Evolutionary conservation across 2,797 vertebrate species (phyloP).

Genomic region (Philypnodon macrostomus): DNA sequence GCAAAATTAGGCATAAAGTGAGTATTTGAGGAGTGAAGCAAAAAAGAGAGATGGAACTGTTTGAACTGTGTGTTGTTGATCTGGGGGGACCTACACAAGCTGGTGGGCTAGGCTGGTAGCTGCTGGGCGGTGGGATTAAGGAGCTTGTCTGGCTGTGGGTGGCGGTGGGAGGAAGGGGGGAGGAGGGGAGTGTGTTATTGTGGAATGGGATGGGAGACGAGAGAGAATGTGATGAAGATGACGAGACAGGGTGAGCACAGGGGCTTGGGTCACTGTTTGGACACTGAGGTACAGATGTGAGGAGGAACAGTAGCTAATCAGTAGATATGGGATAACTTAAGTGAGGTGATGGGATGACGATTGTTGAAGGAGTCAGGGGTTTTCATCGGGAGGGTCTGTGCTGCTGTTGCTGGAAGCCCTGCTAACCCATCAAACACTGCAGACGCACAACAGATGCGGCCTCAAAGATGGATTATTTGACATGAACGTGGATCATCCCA

Average conservation of each 20-base stretch:
- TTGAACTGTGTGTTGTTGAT: constrained; percentile 63
- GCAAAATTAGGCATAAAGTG: neutral
- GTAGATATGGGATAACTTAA: neutral
- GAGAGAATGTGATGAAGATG: constrained; percentile 42
- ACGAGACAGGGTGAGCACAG: constrained; percentile 28
- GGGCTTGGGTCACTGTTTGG: constrained; percentile 24
- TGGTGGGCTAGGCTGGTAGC: constrained; percentile 67
- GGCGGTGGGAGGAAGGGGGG: constrained; percentile 61
- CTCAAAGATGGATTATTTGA: constrained; percentile 75
- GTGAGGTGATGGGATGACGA: neutral
- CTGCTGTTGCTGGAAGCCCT: constrained; percentile 26
- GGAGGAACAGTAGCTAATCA: constrained; percentile 7
- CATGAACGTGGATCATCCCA: constrained; percentile 77
- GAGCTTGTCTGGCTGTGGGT: constrained; percentile 75
- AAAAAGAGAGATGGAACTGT: constrained; percentile 30
- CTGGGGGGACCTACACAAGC: constrained; percentile 67
- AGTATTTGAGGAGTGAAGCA: constrained; percentile 21
- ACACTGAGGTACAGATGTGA: constrained; percentile 7
- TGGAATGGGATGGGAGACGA: constrained; percentile 53
- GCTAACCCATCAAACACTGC: constrained; percentile 34
- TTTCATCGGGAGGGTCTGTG: neutral
- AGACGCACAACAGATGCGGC: constrained; percentile 76
- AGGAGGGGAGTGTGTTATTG: constrained; percentile 63
- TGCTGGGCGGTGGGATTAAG: constrained; percentile 77
- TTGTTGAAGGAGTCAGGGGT: constrained; percentile 3